A percentile compares a stretch with the other conserved stretches of the same genome.
phyloP scores from a whole-genome alignment of 2,113 vertebrate genomes.

The Psephotus haematonotus region DNA sequence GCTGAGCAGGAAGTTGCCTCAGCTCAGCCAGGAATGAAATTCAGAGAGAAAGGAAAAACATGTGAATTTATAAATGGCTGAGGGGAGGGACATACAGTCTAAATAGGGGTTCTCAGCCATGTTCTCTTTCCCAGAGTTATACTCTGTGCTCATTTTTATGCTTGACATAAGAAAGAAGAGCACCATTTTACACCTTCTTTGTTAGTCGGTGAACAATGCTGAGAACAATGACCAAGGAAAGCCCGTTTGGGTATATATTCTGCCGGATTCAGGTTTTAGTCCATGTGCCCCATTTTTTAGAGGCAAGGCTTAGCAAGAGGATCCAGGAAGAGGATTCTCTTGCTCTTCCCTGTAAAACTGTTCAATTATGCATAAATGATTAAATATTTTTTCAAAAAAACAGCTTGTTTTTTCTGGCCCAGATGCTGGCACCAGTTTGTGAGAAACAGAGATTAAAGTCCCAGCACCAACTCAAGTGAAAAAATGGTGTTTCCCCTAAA shows the following conservation, averaged over 20 bases:
- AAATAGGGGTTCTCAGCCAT: not conserved
- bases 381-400: not conserved
- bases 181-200: not conserved
- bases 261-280: not conserved
- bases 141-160: not conserved
- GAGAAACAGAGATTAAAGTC: not conserved
- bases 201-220: not conserved
- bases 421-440: not conserved
- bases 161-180: not conserved
- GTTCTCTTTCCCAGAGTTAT: not conserved
- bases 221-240: not conserved
- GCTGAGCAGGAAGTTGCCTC: not conserved
- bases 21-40: not conserved
- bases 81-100: not conserved
- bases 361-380: not conserved
- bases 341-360: not conserved
- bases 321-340: not conserved
- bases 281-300: not conserved
- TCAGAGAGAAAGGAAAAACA: not conserved
- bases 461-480: not conserved
- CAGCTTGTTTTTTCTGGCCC: not conserved
- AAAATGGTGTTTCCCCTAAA: not conserved
- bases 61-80: not conserved
- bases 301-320: not conserved
- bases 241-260: not conserved